Evolutionary conservation across 2,888 invertebrate genomes (phyloP), one percentile per base, ranked within the genome.

Genomic region (Tinea pellionella): DNA sequence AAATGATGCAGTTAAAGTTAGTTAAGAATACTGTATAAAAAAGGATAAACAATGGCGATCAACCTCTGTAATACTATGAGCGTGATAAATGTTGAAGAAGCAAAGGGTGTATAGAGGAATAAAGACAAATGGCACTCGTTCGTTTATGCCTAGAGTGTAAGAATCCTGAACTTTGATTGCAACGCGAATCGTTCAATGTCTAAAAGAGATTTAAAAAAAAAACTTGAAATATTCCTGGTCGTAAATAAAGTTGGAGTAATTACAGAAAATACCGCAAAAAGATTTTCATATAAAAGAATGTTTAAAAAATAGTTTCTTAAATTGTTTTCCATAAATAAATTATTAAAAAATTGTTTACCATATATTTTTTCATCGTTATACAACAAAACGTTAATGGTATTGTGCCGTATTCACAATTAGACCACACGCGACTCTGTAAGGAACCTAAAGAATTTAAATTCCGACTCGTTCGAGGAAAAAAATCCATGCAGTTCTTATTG

Each of bases 401-500:
- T 73, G 70, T 71, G 67, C 71, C 62, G 65, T 71, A 70, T 69
- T 82, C 80, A 80, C 79, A 80, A 83, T 83, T 77, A 85, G 86
- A 85, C 85, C 86, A 85, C 86, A 86, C 86, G 83, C 85, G 80
- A 84, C 75, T 77, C 77, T 70, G 72, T 69, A 80, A 77, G 71
- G 72, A 77, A 76, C 68, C 70, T 68, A 72, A 78, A 75, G 80
- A 81, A 85, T 85, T 83, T 81, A 76, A 83, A 85, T 82, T 80
- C 78, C 75, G 68, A 69, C 68, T 68, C 19, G 69, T 83, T 83
- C 78, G 73, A 66, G 75, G 82, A 81, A 86, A 59, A 77, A 80
- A 85, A 78, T 77, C 83, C 78, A 77, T 71, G 78, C 71, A 71
- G 75, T 67, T 74, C 71, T 70, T 68, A 66, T 71, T 74, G 77